phyloP scores from a whole-genome alignment of 2,113 vertebrate genomes.

The Eira barbara region DNA sequence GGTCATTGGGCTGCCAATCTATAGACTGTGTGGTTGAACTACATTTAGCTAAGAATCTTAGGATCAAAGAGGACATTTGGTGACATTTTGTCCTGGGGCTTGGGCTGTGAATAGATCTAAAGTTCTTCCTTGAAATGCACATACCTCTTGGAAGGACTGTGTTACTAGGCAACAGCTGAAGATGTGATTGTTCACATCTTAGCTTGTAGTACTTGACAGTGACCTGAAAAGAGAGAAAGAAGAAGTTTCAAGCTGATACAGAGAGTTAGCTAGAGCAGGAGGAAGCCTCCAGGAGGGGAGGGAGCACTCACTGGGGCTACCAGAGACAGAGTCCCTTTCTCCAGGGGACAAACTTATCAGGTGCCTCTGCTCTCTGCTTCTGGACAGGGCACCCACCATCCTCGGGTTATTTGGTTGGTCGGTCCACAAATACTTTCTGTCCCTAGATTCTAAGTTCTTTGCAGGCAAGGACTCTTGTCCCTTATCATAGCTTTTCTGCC shows the following conservation, averaged over 20 bases:
- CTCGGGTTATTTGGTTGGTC: neutral
- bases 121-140: neutral
- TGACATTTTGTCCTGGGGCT: neutral
- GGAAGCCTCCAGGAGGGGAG: neutral
- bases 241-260: neutral
- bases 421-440: neutral
- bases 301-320: rapidly evolving
- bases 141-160: neutral
- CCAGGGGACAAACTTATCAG: neutral
- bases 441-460: neutral
- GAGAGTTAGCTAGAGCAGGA: neutral
- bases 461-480: no score
- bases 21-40: neutral
- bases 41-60: slow-evolving; percentile 8
- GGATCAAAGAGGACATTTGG: neutral
- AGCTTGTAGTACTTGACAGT: neutral
- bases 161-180: neutral
- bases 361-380: neutral
- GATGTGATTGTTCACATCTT: neutral
- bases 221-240: neutral
- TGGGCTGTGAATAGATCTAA: neutral
- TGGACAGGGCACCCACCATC: rapidly evolving
- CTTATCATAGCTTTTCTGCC: neutral
- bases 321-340: neutral
- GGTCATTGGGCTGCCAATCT: neutral